Percentiles rank a stretch among this genome's conserved stretches.
phyloP scores from a whole-genome alignment of 2,113 vertebrate genomes.

The Aptenodytes forsteri region DNA sequence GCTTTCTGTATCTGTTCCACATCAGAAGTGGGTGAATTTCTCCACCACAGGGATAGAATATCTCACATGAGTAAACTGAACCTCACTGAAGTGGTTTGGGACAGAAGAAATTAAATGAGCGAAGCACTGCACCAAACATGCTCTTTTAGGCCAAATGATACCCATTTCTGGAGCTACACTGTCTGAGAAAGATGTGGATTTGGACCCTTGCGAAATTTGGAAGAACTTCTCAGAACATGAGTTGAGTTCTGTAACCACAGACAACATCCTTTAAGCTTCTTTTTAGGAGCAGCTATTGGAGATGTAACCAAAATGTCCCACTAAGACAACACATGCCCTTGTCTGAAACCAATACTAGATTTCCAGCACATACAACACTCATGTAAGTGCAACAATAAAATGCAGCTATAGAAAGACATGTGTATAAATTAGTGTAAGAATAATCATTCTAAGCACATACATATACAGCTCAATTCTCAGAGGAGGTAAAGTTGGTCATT shows the following conservation, averaged over 20 bases:
- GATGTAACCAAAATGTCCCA: neutral
- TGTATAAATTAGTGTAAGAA: neutral
- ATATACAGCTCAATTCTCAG: neutral
- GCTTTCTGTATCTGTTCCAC: constrained; percentile 40
- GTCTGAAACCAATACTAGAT: neutral
- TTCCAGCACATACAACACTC: neutral
- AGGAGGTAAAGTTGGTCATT: neutral
- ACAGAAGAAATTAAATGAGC: constrained; percentile 46
- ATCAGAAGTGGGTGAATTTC: constrained; percentile 57
- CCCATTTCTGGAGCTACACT: constrained; percentile 8
- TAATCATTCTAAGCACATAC: neutral
- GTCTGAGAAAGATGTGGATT: constrained; percentile 40
- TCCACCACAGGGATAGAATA: constrained; percentile 38
- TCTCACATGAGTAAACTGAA: constrained; percentile 49
- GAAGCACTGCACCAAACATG: constrained; percentile 22
- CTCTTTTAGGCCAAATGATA: constrained; percentile 29
- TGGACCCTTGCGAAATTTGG: neutral
- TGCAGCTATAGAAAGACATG: neutral
- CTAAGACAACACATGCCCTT: neutral
- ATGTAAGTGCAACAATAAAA: neutral
- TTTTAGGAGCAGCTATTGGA: neutral
- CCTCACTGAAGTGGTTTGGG: constrained; percentile 62
- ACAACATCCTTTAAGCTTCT: neutral
- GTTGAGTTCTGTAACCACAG: neutral
- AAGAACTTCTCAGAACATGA: neutral